phyloP scores from a whole-genome alignment of 2,888 invertebrate species.

The Belgica antarctica region DNA sequence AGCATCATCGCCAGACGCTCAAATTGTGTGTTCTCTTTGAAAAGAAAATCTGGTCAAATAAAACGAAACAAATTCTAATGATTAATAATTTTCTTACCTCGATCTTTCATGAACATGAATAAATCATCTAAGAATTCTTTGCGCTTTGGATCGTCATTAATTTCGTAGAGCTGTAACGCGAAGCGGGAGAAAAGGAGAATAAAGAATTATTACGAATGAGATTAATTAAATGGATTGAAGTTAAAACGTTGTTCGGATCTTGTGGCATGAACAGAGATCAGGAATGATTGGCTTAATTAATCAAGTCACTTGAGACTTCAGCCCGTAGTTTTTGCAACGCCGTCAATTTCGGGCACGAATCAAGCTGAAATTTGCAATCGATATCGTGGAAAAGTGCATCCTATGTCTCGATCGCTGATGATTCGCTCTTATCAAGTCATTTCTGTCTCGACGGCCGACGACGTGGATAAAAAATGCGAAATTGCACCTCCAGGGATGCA shows the following conservation, averaged over 20 bases:
- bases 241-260: not conserved
- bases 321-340: not conserved
- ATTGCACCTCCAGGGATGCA: not conserved
- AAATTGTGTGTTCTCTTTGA: not conserved
- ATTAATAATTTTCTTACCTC: slow-evolving; percentile 38
- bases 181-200: not conserved
- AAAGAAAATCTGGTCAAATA: slow-evolving; percentile 10
- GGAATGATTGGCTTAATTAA: slow-evolving; percentile 38
- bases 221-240: slow-evolving; percentile 8
- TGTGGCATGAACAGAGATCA: not conserved
- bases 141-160: slow-evolving; percentile 44
- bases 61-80: not conserved
- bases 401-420: slow-evolving; percentile 22
- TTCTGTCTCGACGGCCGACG: not conserved
- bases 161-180: slow-evolving; percentile 44
- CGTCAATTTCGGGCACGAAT: slow-evolving; percentile 14
- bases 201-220: not conserved
- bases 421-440: slow-evolving; percentile 40
- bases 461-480: not conserved
- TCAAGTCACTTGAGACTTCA: slow-evolving; percentile 19
- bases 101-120: slow-evolving; percentile 43
- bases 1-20: no score
- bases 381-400: slow-evolving; percentile 9
- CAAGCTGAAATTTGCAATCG: slow-evolving; percentile 27
- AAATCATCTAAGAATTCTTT: slow-evolving; percentile 44